Conservation (phyloP, 2,113 vertebrate genomes). For the Spea multiplicata region DNA sequence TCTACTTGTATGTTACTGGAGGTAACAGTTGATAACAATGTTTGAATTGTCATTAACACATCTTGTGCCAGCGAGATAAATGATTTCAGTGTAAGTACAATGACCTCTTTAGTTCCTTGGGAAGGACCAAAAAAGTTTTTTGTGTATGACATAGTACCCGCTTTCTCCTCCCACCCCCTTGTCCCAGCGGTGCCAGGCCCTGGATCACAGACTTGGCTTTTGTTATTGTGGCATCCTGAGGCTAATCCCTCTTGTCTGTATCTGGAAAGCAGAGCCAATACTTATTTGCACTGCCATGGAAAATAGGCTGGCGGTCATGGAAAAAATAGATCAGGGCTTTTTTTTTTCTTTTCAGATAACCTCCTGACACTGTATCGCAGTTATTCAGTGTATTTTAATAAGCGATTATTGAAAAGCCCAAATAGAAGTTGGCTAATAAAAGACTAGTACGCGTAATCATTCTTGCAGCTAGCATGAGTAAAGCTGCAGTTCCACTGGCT, state of each 20-base stretch:
- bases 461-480: neutral
- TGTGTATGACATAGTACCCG: constrained; percentile 8
- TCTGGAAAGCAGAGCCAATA: constrained; percentile 36
- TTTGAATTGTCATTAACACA: no score
- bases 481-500: neutral
- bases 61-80: neutral
- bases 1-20: no score
- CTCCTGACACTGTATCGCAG: constrained; percentile 34
- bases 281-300: constrained; percentile 46
- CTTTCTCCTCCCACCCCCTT: constrained; percentile 24
- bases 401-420: constrained; percentile 30
- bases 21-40: no score
- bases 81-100: constrained; percentile 8
- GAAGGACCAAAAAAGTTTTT: constrained; percentile 22
- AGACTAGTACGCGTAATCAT: neutral
- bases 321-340: constrained; percentile 24
- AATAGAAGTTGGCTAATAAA: neutral
- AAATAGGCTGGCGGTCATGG: constrained; percentile 39
- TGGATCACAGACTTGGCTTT: constrained; percentile 45
- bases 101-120: constrained; percentile 27
- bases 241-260: constrained; percentile 47
- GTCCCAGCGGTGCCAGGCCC: constrained; percentile 43
- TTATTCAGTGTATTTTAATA: constrained; percentile 29
- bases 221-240: constrained; percentile 47
- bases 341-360: constrained; percentile 31